Percentiles rank a stretch among this genome's conserved stretches.
Conservation (phyloP, 2,113 vertebrate species). For the Cariama cristata region DNA sequence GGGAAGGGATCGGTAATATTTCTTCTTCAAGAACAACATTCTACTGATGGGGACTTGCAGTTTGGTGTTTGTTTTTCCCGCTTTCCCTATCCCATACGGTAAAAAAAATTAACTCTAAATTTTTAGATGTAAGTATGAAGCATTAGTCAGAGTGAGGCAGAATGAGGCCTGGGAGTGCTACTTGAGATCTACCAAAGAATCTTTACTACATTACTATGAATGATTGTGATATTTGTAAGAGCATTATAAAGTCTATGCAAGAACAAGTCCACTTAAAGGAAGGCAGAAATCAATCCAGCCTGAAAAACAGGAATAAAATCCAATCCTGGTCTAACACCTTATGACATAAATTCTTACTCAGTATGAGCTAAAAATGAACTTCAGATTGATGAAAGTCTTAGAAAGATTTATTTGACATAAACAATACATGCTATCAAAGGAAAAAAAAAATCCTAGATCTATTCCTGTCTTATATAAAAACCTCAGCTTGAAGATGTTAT, state of each 20-base stretch:
- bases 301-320: not conserved
- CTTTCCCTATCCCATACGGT: not conserved
- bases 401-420: not conserved
- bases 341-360: not conserved
- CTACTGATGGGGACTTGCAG: rapidly evolving
- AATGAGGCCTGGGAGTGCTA: not conserved
- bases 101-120: not conserved
- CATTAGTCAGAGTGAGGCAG: not conserved
- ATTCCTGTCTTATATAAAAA: not conserved
- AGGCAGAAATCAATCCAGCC: not conserved
- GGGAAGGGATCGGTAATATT: not conserved
- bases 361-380: not conserved
- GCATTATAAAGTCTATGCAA: not conserved
- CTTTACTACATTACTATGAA: not conserved
- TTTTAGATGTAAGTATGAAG: not conserved
- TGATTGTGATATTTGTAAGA: not conserved
- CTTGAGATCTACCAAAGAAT: not conserved
- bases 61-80: not conserved
- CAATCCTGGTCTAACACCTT: not conserved
- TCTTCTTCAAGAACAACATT: rapidly evolving
- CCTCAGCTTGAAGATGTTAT: not conserved
- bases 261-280: not conserved
- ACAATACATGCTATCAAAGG: not conserved
- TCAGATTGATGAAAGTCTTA: not conserved
- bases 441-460: not conserved